Percentiles rank a stretch among this genome's conserved stretches.
phyloP scores from a whole-genome alignment of 2,888 invertebrate genomes.

The Epinotia nisella region DNA sequence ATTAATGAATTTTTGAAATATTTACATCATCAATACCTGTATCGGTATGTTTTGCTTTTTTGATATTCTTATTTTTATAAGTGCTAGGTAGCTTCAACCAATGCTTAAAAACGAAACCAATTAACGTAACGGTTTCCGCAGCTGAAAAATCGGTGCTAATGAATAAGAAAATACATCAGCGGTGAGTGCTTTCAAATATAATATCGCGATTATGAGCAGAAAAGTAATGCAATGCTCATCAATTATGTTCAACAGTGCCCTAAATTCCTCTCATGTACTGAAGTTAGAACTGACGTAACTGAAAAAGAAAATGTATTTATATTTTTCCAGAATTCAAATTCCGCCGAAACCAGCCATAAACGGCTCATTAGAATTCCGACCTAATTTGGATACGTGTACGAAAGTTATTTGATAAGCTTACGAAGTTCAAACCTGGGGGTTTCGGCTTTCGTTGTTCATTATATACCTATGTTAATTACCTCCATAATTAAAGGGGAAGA shows the following conservation, averaged over 20 bases:
- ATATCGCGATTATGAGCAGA: conserved; percentile 3
- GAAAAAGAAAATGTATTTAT: not conserved
- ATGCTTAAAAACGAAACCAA: too few relatives aligned
- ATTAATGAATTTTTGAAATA: too few relatives aligned
- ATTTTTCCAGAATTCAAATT: not conserved
- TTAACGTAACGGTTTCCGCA: not conserved
- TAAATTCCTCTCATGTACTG: not conserved
- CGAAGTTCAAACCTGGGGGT: not conserved
- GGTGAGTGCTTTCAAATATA: conserved; percentile 14
- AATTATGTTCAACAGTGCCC: not conserved
- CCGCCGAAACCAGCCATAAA: not conserved
- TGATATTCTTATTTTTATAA: too few relatives aligned
- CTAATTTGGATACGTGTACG: conserved; percentile 12
- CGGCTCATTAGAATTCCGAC: not conserved
- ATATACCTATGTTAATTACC: conserved; percentile 19
- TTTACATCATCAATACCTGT: too few relatives aligned
- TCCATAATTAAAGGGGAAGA: conserved; percentile 17
- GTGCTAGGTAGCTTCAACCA: too few relatives aligned
- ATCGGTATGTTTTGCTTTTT: too few relatives aligned
- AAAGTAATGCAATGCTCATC: conserved; percentile 12
- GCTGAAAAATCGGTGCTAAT: not conserved
- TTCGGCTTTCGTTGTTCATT: conserved; percentile 9
- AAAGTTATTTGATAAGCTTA: conserved; percentile 21
- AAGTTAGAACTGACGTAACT: not conserved
- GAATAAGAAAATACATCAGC: conserved; percentile 1